Base-by-base conservation (phyloP, 2,113 vertebrate species). In the Australoheros scitulus region DNA sequence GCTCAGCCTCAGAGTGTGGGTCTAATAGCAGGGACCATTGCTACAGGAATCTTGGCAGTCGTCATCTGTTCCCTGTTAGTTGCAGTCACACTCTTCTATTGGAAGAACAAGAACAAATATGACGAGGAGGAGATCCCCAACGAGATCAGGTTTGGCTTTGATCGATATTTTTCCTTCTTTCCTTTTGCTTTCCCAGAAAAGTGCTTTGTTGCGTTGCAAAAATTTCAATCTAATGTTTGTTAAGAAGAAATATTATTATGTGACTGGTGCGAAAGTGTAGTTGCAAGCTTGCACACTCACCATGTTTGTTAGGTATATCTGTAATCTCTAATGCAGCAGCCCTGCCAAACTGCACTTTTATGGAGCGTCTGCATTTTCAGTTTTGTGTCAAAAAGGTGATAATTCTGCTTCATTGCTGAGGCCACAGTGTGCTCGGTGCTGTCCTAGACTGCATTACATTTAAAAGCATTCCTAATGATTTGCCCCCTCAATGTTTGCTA, bases 101-200 rank as follows among this genome's bases (percentile, higher is more conserved):
- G 98, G 98, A 99, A 95, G 95, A 99, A 97, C 91, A 99, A 97
- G 96, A 97, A 98, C 92, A 98, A 97, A 93, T 98, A 99, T 58
- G 98, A 99, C 5, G 98, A 99, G 18, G 98, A 99, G 70, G 98
- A 99, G 90, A 98, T 99, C 84, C 98, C 98, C 63, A 99, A 99
- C 78, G 98, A 99, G 93, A 99, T 99, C 96, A 97, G 98, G 98
- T 99, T 43, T 24, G 81, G 5, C 26, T 77, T 56, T 0, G 17
- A 22, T 79, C 32, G 2, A 22, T 34, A 13, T 50, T 34, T 63
- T 20, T 20, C 11, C 60, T 41, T 22, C 18, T 50, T 68, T 68
- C 63, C 18, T 70, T 50, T 52, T 52, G 47, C 47, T 50, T 50
- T 50, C 47, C 47, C 47, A 50, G 47, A 50, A 50, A 50, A 50